Evolutionary conservation across 2,113 vertebrate species (phyloP).

Genomic region (Eptesicus fuscus): DNA sequence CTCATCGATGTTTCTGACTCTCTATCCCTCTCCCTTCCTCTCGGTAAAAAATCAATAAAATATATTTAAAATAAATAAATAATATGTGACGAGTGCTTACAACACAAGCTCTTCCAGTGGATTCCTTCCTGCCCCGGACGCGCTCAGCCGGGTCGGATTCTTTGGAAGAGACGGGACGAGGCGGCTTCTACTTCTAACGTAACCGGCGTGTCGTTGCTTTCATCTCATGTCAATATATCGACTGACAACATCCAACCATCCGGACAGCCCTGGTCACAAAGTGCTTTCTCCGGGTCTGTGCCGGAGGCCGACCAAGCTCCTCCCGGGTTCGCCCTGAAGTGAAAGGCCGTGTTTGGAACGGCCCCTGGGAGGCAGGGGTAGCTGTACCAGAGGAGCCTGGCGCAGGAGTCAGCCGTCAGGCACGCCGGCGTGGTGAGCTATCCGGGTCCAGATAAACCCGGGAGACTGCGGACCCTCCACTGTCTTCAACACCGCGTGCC

Average conservation of each 20-base stretch:
- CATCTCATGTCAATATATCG: not conserved
- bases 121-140: not conserved
- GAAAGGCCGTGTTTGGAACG: not conserved
- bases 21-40: no score
- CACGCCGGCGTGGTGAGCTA: no score
- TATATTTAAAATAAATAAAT: no score
- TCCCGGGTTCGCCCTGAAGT: not conserved
- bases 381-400: not conserved
- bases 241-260: not conserved
- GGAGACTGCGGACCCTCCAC: not conserved
- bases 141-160: not conserved
- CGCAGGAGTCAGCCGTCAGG: not conserved
- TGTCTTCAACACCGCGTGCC: not conserved
- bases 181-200: not conserved
- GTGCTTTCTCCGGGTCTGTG: not conserved
- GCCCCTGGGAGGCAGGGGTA: fast-evolving
- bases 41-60: no score
- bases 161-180: not conserved
- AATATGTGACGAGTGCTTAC: no score
- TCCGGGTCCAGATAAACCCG: no score
- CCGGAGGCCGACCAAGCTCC: not conserved
- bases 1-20: no score
- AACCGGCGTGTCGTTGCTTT: not conserved
- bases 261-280: not conserved
- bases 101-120: no score